Base-by-base conservation (phyloP, 2,113 vertebrate species). In the Perccottus glenii region DNA sequence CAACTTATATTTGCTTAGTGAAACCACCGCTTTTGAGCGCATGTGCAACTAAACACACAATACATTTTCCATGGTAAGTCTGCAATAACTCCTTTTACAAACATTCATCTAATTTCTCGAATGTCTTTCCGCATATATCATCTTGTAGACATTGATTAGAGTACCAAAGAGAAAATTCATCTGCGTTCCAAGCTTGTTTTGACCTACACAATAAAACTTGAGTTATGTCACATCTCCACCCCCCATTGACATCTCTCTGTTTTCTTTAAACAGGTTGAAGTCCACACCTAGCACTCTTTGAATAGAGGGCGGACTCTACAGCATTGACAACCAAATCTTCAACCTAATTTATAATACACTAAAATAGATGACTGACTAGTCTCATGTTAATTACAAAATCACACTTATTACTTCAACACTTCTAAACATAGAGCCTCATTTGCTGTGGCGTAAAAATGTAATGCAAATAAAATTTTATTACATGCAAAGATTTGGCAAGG, bases 121-220 rank as follows among this genome's bases (percentile, higher is more conserved):
- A 7, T 58, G 8, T 33, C 43, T 57, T 62, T 9, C 27, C 49
- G 27, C 36, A 3, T 44, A 27, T 33, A 63, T 40, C 56, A 58
- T 38, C 52, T 55, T 55, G 52, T 35, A 14, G 27, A 6, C 27
- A 35, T 52, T 36, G 4, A 40, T 40, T 8, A 40, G 52, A 14
- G 52, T 14, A 27, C 19, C 19, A 3, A 27, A 27, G 19, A 27
- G 19, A 32, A 27, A 68, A 67, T 50, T 82, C 53, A 19, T 9
- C 52, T 36, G 44, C 77, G 15, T 70, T 65, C 73, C 64, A 61
- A 73, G 73, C 80, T 65, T 85, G 83, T 77, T 70, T 65, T 40
- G 47, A 65, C 58, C 67, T 67, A 80, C 52, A 61, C 8, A 71
- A 65, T 75, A 52, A 70, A 59, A 40, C 48, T 38, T 7, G 47